These are phyloP conservation scores for Alethe castanea DNA, from an alignment of 2,113 vertebrate genomes.

Conservation along the genomic window DNA sequence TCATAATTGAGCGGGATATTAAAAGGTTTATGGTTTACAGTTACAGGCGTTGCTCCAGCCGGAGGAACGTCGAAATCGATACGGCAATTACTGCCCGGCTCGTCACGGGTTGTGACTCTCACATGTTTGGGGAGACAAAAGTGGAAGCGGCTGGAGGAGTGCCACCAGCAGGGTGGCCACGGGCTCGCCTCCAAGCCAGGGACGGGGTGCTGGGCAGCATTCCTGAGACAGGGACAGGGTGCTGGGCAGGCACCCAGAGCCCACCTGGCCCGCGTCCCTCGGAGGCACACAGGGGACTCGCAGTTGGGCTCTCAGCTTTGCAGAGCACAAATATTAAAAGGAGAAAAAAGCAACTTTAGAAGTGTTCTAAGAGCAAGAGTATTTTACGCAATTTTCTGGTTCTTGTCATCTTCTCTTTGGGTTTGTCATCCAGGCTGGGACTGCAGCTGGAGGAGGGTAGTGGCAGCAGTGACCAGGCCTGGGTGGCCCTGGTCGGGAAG, in stretches of 20 bases:
- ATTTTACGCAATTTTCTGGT: not conserved
- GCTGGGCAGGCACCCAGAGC: not conserved
- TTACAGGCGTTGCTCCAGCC: not conserved
- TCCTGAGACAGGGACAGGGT: not conserved
- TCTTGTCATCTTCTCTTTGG: not conserved
- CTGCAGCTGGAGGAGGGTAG: not conserved
- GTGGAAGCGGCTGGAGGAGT: conserved; percentile 26
- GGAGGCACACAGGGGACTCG: not conserved
- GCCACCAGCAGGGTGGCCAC: not conserved
- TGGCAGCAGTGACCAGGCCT: not conserved
- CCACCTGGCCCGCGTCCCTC: not conserved
- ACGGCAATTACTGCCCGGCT: not conserved
- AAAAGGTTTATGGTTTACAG: conserved; percentile 23
- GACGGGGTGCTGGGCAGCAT: not conserved
- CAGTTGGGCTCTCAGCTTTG: accelerated
- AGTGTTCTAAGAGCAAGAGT: not conserved
- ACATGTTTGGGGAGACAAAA: conserved; percentile 12
- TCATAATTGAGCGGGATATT: not conserved
- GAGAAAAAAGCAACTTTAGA: not conserved
- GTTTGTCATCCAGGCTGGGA: not conserved
- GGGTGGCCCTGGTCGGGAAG: not conserved
- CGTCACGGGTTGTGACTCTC: not conserved
- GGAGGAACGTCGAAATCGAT: not conserved
- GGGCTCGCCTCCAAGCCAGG: not conserved
- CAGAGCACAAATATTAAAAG: not conserved